Percentiles rank a stretch among this genome's conserved stretches.
Conservation (phyloP, 2,888 invertebrate genomes). For the Vesta saturnalis region DNA sequence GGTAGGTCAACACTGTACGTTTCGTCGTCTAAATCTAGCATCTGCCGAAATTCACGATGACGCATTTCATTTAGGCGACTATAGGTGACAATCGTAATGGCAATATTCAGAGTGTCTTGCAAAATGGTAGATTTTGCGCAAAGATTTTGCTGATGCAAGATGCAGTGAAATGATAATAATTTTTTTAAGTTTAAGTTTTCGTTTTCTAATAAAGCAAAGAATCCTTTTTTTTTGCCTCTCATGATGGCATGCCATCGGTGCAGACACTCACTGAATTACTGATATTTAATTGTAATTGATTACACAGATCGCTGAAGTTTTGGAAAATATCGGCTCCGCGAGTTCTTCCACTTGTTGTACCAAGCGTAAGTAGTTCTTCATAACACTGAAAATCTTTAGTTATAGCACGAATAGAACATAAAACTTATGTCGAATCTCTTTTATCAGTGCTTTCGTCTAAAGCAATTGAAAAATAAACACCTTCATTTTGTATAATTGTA, state of each 20-base stretch:
- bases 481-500: too few species aligned
- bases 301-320: background rate
- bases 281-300: conserved; percentile 8
- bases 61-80: background rate
- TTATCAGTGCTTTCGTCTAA: too few species aligned
- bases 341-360: background rate
- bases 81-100: conserved; percentile 3
- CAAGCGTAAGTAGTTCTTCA: conserved; percentile 1
- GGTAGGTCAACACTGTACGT: too few species aligned
- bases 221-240: conserved; percentile 4
- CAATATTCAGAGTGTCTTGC: background rate
- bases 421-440: too few species aligned
- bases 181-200: background rate
- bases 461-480: too few species aligned
- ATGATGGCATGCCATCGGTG: too few species aligned
- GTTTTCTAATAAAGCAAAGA: background rate
- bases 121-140: too few species aligned
- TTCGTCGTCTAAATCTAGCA: too few species aligned
- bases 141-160: too few species aligned
- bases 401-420: conserved; percentile 6
- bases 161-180: background rate
- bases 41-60: conserved; percentile 1
- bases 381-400: too few species aligned
- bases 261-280: conserved; percentile 6
- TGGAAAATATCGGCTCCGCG: background rate